Base-by-base conservation (phyloP, 2,888 invertebrate genomes). In the Byasa hedistus region DNA sequence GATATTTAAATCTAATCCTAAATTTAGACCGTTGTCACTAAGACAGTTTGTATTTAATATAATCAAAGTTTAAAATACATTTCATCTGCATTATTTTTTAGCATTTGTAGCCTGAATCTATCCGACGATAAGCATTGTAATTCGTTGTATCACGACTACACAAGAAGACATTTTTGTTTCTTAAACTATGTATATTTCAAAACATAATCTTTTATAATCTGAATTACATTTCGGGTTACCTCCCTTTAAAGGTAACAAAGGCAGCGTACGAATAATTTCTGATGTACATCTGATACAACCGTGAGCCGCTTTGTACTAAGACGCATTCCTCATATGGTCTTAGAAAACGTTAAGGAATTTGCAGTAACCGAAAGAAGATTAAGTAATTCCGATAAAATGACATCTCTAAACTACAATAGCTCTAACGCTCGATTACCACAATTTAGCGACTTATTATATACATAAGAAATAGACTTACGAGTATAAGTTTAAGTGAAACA, bases 221-320 rank as follows among this genome's bases (percentile, higher is more conserved):
- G 62, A 70, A 71, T 69, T 51, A 72, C 71, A 72, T 75, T 76
- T 73, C 72, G 74, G 70, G 70, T 70, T 72, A 70, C 74, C 51
- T 61, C 56, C 75, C 71, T 77, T 73, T 76, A 76, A n/a, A 70
- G 75, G 75, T 71, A 70, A 71, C 65, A 69, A 72, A 73, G 72
- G 72, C 72, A 69, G 71, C 69, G 72, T 71, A 74, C 70, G 71
- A 71, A 74, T 71, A 69, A 69, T 71, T 73, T 71, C 70, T 73
- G 75, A 75, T 77, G 72, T 73, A 71, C 71, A 72, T 75, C 72
- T 72, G 71, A 71, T 70, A 57, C 60, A 69, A 72, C 73, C 73
- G 72, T 74, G 74, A 73, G 65, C 71, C 73, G 70, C 73, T 73
- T 74, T 75, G 72, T 75, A 75, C 73, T 74, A 73, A 75, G 74